Conservation (phyloP, 1,140 invertebrate genomes). For the Drosophila kohkoa region DNA sequence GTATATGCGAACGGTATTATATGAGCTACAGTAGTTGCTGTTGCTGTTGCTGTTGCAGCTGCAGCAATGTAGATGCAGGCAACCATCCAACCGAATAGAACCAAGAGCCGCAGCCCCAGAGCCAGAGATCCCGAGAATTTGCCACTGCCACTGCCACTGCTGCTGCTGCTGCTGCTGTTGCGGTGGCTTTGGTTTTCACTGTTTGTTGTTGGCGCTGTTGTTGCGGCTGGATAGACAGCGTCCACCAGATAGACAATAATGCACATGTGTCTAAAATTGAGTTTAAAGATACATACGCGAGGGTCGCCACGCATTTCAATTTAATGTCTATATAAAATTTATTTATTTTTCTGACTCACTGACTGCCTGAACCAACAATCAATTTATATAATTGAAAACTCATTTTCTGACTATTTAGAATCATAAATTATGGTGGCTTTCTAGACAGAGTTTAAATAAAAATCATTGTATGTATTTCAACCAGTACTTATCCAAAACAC, state of each 20-base stretch:
- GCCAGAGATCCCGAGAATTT: conserved; percentile 27
- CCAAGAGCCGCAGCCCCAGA: conserved; percentile 1
- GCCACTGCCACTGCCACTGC: conserved; percentile 42
- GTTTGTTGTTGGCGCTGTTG: conserved; percentile 77
- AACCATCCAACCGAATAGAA: conserved; percentile 31
- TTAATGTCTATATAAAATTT: too few relatives aligned
- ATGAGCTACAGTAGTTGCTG: conserved; percentile 61
- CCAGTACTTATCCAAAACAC: too few relatives aligned
- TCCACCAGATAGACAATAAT: conserved; percentile 80
- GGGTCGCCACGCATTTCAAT: conserved; percentile 10
- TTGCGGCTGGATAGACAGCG: conserved; percentile 78
- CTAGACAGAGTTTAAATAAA: too few relatives aligned
- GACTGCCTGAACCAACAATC: too few relatives aligned
- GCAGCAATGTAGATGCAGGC: conserved; percentile 38
- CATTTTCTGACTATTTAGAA: too few relatives aligned
- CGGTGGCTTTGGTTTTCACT: conserved; percentile 72
- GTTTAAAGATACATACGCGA: conserved; percentile 72
- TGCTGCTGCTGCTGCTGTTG: conserved; percentile 65
- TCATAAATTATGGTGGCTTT: too few relatives aligned
- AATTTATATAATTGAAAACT: too few relatives aligned
- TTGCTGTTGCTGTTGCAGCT: conserved; percentile 20
- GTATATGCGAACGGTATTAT: conserved; percentile 76
- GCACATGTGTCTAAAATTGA: conserved; percentile 82
- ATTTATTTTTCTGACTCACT: too few relatives aligned
- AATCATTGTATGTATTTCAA: too few relatives aligned